Base-by-base conservation (phyloP, 1,140 invertebrate species). In the Pogonomyrmex californicus region DNA sequence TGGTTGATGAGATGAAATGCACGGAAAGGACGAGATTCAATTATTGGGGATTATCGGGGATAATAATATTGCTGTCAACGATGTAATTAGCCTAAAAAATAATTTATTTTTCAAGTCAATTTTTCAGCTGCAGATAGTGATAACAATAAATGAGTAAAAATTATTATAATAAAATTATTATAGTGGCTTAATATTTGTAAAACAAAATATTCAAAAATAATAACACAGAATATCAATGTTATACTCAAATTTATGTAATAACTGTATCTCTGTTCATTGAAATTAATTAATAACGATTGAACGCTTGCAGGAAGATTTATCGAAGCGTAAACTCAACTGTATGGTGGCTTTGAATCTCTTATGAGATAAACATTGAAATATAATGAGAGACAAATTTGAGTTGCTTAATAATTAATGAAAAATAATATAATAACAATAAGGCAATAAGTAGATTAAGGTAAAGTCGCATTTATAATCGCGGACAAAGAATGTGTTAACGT, bases 251-350 rank as follows among this genome's bases (percentile, higher is more conserved):
- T 56, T 38, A 62, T 41, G n/a, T 41, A 68, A 2, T 30, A 0
- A 12, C 33, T 30, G 17, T 36, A 58, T 71, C 30, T 47, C 33
- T 62, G 68, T 62, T 83, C 41, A 60, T 44, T 17, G 54, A 62
- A 83, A 73, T 73, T 73, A 83, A 83, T 75, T 60, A 73, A 58
- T 75, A 83, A 83, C 79, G 41, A 73, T 47, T 56, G 79, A 36
- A 60, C 36, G 54, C 68, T 36, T 36, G 54, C 68, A 47, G 12
- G 7, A 4, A 75, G 54, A 60, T 83, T 83, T 49, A 83, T 75
- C 54, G 79, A 58, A 7, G 66, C 73, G 66, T 82, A 12, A 82
- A 82, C 36, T 73, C 58, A 82, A 82, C 47, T 73, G 54, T 33
- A 82, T 30, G 30, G 30, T 60, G 68, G 68, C 79, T 60, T 83